Evolutionary conservation across 2,113 vertebrate species (phyloP).

Genomic region (Furnarius figulus): DNA sequence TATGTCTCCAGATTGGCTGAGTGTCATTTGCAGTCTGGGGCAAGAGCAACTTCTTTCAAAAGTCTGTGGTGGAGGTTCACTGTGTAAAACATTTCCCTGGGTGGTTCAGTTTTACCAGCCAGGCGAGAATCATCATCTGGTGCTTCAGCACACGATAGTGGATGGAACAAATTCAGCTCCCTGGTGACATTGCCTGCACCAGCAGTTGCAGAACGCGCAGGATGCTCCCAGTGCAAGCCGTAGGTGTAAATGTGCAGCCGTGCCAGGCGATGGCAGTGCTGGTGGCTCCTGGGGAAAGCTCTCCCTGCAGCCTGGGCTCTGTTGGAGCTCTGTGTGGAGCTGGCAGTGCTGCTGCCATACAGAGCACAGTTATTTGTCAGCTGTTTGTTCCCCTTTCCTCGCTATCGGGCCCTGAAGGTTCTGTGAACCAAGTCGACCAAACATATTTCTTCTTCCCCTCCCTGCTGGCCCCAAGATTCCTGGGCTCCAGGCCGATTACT

Average conservation of each 20-base stretch:
- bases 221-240: rapidly evolving
- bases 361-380: not conserved
- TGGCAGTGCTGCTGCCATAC: rapidly evolving
- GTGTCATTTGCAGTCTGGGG: not conserved
- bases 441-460: not conserved
- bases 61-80: not conserved
- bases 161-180: not conserved
- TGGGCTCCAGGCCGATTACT: rapidly evolving
- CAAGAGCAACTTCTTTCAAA: not conserved
- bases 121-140: not conserved
- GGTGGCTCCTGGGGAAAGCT: not conserved
- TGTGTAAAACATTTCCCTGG: rapidly evolving
- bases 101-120: not conserved
- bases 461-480: not conserved
- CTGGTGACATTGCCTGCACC: rapidly evolving
- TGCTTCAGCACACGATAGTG: not conserved
- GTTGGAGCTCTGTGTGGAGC: rapidly evolving
- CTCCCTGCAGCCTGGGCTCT: not conserved
- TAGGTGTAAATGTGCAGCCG: not conserved
- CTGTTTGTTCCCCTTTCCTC: not conserved
- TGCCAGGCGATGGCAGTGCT: conserved; percentile 50
- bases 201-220: rapidly evolving
- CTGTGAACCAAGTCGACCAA: not conserved
- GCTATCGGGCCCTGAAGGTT: not conserved
- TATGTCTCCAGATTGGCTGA: not conserved